Conservation (phyloP, 2,113 vertebrate species). For the Ivindomyrus marchei region DNA sequence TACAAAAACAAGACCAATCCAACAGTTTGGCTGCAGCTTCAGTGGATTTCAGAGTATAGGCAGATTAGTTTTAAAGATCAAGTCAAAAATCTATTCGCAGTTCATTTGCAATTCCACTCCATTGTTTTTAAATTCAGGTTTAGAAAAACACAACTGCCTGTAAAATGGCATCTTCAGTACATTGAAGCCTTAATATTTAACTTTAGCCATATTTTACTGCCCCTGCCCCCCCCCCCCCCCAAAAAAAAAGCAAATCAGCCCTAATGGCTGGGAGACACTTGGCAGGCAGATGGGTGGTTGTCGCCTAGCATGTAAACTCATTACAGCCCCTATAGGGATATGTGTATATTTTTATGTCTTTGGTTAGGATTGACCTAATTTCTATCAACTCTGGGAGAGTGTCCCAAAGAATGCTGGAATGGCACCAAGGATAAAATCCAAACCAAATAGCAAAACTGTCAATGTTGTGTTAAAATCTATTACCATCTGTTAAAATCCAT, state of each 20-base stretch:
- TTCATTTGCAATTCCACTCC: constrained; percentile 39
- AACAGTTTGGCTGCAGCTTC: not conserved
- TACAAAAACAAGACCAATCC: not conserved
- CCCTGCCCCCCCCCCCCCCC: not conserved
- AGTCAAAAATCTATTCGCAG: constrained; percentile 21
- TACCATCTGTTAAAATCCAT: not conserved
- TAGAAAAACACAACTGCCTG: constrained; percentile 49
- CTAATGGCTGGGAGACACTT: not conserved
- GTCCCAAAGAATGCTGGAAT: not conserved
- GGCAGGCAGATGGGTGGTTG: not conserved
- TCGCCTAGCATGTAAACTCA: not conserved
- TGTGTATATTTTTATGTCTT: not conserved
- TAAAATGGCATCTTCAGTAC: constrained; percentile 32
- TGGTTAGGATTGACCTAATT: not conserved
- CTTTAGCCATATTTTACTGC: not conserved
- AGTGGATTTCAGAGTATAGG: not conserved
- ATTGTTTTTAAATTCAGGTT: constrained; percentile 39
- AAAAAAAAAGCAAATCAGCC: not conserved
- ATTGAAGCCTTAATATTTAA: not conserved
- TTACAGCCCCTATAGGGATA: not conserved
- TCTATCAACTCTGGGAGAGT: not conserved
- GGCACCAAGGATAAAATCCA: not conserved
- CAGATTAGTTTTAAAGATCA: constrained; percentile 15
- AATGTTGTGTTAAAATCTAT: not conserved
- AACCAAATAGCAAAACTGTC: not conserved